These are phyloP conservation scores for Ctenochaetus hawaiiensis DNA, from an alignment of 2,797 vertebrate species.

Conservation along the genomic window DNA sequence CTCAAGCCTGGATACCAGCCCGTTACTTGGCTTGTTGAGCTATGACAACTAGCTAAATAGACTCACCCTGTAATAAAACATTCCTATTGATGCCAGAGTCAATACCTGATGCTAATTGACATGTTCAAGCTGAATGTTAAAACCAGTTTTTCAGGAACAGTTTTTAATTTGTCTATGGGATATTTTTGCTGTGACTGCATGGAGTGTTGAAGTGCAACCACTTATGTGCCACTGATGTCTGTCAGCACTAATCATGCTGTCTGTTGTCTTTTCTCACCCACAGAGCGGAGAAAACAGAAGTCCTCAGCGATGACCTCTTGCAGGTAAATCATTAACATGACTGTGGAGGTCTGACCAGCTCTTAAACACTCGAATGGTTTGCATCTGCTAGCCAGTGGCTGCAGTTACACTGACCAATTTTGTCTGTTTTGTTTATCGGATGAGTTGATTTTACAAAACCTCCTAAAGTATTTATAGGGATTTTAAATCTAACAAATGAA, in stretches of 20 bases:
- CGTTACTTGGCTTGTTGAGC: constrained; percentile 17
- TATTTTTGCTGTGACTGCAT: constrained; percentile 30
- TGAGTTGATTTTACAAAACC: neutral
- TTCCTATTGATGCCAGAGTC: constrained; percentile 31
- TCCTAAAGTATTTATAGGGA: neutral
- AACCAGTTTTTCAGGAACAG: constrained; percentile 40
- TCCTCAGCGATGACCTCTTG: constrained; percentile 97
- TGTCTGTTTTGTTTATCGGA: neutral
- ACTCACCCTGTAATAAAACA: constrained; percentile 19
- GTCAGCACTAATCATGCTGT: constrained; percentile 60
- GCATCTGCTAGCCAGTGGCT: constrained; percentile 3
- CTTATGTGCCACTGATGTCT: constrained; percentile 17
- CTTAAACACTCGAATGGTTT: neutral
- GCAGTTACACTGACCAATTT: neutral
- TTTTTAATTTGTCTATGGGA: constrained; percentile 4
- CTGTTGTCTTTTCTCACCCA: constrained; percentile 74
- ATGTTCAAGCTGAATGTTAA: neutral
- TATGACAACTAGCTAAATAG: constrained; percentile 34
- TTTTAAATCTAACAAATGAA: neutral
- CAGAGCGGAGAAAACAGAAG: constrained; percentile 99
- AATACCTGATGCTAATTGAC: constrained; percentile 7
- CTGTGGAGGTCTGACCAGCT: constrained; percentile 13
- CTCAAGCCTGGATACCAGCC: constrained; percentile 12
- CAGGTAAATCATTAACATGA: constrained; percentile 89
- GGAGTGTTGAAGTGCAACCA: neutral